Evolutionary conservation across 2,888 invertebrate genomes (phyloP), one percentile per base, ranked within the genome.

Genomic region (Acheta domesticus): DNA sequence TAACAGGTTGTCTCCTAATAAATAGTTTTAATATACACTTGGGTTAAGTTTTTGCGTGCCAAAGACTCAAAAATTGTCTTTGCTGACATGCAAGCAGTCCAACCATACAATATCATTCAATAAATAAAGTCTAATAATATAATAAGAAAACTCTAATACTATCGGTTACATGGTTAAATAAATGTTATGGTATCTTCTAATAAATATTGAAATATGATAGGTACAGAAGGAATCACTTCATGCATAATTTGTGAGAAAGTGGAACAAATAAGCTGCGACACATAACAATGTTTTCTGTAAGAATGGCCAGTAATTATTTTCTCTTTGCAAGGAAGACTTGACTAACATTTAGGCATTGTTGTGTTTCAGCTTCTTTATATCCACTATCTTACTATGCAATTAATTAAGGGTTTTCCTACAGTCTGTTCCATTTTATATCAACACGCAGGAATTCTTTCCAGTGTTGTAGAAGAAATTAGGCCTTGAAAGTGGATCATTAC

Each of bases 1-100:
- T 79, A 75, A 79, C 19, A n/a, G 74, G 74, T 49, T 36, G 49
- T 36, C 74, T 49, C 16, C 78, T 78, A 78, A 79, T 75, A 76
- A 73, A 20, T 48, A 76, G 12, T 76, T 75, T 76, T 62, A 62
- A 62, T 62, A 62, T 62, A 62, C 36, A 36, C 36, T 62, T 62
- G 16, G 62, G n/a, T 62, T 62, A 62, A 62, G 36, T 62, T n/a
- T 62, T n/a, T 62, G 62, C 14, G n/a, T 62, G n/a, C 62, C 62
- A 49, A 49, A 21, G n/a, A 48, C 79, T 50, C n/a, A 21, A 21
- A 62, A 49, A 36, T 20, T 23, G 36, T 75, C 14, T 23, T 75
- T 21, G 19, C 79, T 62, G 23, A 50, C 79, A 79, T 75, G 19
- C 77, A 50, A 14, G n/a, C 79, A 79, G 36, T 49, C 76, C 75